Conservation (phyloP, 2,797 vertebrate genomes). For the Premnoplex brunnescens region DNA sequence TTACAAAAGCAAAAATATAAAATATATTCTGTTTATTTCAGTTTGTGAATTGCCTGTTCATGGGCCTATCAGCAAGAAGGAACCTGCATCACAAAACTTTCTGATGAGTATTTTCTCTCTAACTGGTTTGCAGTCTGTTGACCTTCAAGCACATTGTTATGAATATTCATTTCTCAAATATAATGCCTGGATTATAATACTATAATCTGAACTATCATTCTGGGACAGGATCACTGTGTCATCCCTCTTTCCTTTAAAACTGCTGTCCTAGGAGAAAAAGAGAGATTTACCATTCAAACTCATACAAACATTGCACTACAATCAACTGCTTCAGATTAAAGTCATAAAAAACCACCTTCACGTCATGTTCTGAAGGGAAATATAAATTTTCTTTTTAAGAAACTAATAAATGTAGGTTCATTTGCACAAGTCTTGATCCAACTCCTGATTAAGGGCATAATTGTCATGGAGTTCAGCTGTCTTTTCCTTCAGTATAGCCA, state of each 20-base stretch:
- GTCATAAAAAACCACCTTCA: background rate
- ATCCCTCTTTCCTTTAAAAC: background rate
- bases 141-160: background rate
- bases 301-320: background rate
- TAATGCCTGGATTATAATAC: background rate
- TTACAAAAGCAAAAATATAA: background rate
- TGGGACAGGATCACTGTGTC: background rate
- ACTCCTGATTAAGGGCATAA: background rate
- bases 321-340: background rate
- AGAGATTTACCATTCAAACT: background rate
- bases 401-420: background rate
- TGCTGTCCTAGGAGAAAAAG: background rate
- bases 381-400: background rate
- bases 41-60: background rate
- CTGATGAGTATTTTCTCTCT: background rate
- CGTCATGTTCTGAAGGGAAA: background rate
- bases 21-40: background rate
- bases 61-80: background rate
- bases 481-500: background rate
- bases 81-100: background rate
- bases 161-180: constrained; percentile 5
- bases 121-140: background rate
- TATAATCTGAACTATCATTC: background rate
- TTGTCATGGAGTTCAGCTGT: background rate
- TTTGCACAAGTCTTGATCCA: background rate